Conservation (phyloP, 2,888 invertebrate genomes). For the Volucella zonaria region DNA sequence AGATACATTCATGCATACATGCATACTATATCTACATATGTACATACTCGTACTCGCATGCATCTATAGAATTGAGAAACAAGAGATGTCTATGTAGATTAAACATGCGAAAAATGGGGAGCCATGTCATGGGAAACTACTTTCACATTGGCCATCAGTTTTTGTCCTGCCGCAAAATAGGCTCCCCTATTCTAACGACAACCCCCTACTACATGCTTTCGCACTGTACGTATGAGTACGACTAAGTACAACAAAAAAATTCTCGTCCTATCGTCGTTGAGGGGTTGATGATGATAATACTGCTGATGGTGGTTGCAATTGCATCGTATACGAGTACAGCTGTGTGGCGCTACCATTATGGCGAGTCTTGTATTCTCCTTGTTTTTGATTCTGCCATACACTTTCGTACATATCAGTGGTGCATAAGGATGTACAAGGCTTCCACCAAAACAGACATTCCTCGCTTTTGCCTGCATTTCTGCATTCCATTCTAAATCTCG, state of each 20-base stretch:
- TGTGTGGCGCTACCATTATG: constrained; percentile 45
- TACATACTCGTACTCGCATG: not conserved
- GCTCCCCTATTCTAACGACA: constrained; percentile 52
- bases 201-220: constrained; percentile 4
- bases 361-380: constrained; percentile 46
- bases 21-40: not conserved
- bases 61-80: constrained; percentile 54
- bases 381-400: constrained; percentile 27
- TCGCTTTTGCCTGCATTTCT: constrained; percentile 35
- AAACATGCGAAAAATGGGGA: constrained; percentile 70
- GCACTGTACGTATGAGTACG: not conserved
- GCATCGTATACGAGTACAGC: constrained; percentile 47
- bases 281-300: constrained; percentile 53
- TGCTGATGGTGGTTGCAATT: constrained; percentile 42
- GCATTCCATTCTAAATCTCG: constrained; percentile 32
- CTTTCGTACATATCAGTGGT: constrained; percentile 39
- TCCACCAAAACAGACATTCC: constrained; percentile 25
- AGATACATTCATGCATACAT: constrained; percentile 17
- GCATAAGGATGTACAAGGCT: constrained; percentile 56
- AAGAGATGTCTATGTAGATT: constrained; percentile 56
- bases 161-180: constrained; percentile 69
- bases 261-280: constrained; percentile 31
- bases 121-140: constrained; percentile 67
- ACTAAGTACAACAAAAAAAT: constrained; percentile 14
- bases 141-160: constrained; percentile 71